Evolutionary conservation across 2,888 invertebrate species (phyloP).

Genomic region (Microplitis manilae): DNA sequence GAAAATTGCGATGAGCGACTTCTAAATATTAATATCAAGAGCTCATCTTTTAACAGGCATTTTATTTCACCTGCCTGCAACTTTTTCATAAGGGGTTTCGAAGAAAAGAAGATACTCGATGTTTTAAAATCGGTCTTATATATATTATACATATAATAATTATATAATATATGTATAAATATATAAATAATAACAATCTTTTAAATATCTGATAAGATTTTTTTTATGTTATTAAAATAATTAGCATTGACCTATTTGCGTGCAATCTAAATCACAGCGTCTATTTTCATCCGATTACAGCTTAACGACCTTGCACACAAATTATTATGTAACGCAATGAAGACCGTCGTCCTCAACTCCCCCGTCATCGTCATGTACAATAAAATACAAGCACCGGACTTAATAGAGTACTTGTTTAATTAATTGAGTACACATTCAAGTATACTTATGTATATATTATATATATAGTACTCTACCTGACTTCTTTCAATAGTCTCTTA

Average conservation of each 20-base stretch:
- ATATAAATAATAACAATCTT: not conserved
- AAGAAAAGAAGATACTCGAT: too few species aligned
- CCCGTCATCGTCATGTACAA: not conserved
- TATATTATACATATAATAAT: too few species aligned
- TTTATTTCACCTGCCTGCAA: too few species aligned
- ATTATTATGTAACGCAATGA: slow-evolving; percentile 1
- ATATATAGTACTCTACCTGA: slow-evolving; percentile 72
- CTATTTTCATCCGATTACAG: slow-evolving; percentile 37
- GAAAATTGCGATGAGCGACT: too few species aligned
- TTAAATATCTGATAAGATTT: not conserved
- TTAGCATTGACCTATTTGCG: slow-evolving; percentile 28
- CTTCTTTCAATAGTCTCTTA: slow-evolving; percentile 77
- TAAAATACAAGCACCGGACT: not conserved
- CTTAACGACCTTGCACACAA: slow-evolving; percentile 21
- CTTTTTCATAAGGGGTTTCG: too few species aligned
- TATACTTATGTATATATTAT: not conserved
- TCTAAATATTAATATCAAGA: too few species aligned
- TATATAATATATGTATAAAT: not conserved
- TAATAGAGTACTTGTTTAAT: not conserved
- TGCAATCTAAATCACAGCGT: slow-evolving; percentile 15
- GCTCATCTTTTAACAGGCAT: too few species aligned
- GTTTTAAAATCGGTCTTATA: too few species aligned
- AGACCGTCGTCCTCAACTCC: not conserved
- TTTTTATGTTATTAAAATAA: slow-evolving; percentile 1
- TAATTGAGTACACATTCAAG: slow-evolving; percentile 5